Evolutionary conservation across 2,113 vertebrate species (phyloP).

Genomic region (Crotalus tigris): DNA sequence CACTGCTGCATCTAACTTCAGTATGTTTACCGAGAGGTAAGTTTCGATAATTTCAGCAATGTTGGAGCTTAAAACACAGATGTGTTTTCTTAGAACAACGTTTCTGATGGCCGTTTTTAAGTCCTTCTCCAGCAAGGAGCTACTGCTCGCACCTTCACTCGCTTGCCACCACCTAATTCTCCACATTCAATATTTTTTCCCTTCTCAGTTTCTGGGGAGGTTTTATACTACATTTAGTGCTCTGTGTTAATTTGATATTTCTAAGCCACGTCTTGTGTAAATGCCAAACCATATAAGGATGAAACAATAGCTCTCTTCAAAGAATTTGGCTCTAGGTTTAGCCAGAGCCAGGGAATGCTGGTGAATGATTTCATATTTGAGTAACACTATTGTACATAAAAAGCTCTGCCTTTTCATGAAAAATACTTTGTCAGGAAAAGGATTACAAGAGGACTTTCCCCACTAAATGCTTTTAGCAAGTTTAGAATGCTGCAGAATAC

Average conservation of each 20-base stretch:
- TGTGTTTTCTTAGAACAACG: background rate
- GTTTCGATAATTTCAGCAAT: background rate
- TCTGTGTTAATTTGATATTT: background rate
- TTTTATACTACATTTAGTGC: background rate
- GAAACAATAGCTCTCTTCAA: background rate
- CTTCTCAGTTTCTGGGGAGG: background rate
- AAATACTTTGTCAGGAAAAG: background rate
- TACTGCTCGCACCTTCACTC: background rate
- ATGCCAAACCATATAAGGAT: background rate
- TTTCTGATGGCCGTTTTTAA: background rate
- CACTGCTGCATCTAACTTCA: background rate
- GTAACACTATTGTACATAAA: background rate
- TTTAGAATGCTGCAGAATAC: background rate
- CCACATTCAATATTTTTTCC: background rate
- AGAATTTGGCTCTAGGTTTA: background rate
- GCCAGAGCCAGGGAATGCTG: background rate
- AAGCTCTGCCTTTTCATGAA: background rate
- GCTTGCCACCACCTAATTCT: background rate
- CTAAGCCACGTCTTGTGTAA: background rate
- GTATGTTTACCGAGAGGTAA: background rate
- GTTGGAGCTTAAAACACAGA: background rate
- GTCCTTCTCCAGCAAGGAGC: background rate
- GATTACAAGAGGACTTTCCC: too few relatives aligned
- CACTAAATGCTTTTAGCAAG: background rate
- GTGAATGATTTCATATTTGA: background rate